A percentile compares a stretch with the other conserved stretches of the same genome.
Conservation (phyloP, 1,140 invertebrate species). For the Aphelenchoides besseyi region DNA sequence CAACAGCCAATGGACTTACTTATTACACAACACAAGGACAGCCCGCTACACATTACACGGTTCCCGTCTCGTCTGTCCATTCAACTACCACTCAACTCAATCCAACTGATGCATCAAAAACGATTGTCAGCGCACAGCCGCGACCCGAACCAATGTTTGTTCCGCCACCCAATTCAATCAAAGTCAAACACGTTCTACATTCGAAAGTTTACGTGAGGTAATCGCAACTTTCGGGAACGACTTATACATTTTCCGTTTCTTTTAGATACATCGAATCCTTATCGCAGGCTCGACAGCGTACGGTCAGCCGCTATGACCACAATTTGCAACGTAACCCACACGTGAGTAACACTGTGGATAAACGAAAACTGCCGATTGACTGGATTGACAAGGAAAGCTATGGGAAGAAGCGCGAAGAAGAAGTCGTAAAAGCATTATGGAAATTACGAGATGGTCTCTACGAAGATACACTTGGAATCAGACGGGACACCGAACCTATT, state of each 20-base stretch:
- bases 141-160: constrained; percentile 84
- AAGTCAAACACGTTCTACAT: constrained; percentile 18
- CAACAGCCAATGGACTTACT: constrained; percentile 50
- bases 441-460: background rate
- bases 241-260: background rate
- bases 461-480: too few species aligned
- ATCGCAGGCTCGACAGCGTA: background rate
- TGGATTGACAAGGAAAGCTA: constrained; percentile 1
- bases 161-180: constrained; percentile 70
- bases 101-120: constrained; percentile 33
- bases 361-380: background rate
- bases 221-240: background rate
- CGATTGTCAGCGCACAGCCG: constrained; percentile 55
- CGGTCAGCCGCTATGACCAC: background rate
- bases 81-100: constrained; percentile 24
- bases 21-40: constrained; percentile 64
- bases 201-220: constrained; percentile 16
- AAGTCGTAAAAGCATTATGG: constrained; percentile 6
- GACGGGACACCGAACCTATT: too few species aligned
- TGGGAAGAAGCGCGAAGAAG: constrained; percentile 14
- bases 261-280: constrained; percentile 19
- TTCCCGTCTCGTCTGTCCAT: constrained; percentile 24
- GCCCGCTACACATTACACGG: constrained; percentile 12
- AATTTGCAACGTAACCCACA: background rate
- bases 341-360: background rate